phyloP scores from a whole-genome alignment of 2,113 vertebrate genomes.

The Podarcis raffonei region DNA sequence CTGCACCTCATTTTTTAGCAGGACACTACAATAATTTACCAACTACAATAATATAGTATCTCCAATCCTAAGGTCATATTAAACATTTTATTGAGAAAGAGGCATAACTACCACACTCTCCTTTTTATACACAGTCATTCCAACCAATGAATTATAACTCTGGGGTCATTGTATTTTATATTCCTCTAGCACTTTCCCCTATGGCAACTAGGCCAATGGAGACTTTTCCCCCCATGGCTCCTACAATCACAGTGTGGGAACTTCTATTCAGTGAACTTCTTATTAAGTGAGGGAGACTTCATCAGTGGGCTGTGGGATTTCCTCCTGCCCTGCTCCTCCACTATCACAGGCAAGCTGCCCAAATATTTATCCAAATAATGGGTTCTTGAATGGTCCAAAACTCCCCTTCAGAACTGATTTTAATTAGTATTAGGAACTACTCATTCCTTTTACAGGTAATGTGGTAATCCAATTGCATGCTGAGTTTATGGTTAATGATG shows the following conservation, averaged over 20 bases:
- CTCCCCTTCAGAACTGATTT: neutral
- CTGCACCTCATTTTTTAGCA: neutral
- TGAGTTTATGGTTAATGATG: conserved; percentile 66
- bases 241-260: neutral
- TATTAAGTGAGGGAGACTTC: neutral
- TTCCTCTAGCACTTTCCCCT: neutral
- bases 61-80: neutral
- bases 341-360: neutral
- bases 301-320: neutral
- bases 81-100: neutral
- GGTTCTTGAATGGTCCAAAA: neutral
- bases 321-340: neutral
- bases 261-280: no score
- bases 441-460: conserved; percentile 50
- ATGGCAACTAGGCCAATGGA: neutral
- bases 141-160: neutral
- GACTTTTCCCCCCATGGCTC: neutral
- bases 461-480: conserved; percentile 56
- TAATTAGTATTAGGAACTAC: conserved; percentile 25
- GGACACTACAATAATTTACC: neutral
- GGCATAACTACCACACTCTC: neutral
- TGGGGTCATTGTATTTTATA: neutral
- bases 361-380: neutral
- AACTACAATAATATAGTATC: neutral
- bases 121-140: neutral